These are phyloP conservation scores for Cottus gobio DNA, from an alignment of 2,113 vertebrate species.

Conservation along the genomic window DNA sequence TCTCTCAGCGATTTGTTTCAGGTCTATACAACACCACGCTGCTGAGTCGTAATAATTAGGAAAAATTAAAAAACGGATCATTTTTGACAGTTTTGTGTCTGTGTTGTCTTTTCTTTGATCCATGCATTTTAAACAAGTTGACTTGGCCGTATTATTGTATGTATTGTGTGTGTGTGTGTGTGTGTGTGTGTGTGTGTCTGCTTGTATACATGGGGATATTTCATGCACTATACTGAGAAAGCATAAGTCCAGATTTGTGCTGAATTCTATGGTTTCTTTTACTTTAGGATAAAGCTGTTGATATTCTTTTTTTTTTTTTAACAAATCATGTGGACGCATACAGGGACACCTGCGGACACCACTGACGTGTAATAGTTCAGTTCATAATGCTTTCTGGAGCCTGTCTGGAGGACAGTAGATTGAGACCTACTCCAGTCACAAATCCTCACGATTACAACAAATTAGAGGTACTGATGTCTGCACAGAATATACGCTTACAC, in stretches of 20 bases:
- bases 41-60: not conserved
- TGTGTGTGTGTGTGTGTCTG: not conserved
- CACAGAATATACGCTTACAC: not conserved
- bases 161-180: not conserved
- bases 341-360: not conserved
- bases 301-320: not conserved
- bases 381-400: no score
- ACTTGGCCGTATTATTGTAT: not conserved
- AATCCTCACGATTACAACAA: not conserved
- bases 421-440: not conserved
- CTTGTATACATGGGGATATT: not conserved
- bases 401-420: not conserved
- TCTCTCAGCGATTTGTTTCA: conserved; percentile 12
- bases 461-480: not conserved
- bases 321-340: not conserved
- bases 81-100: not conserved
- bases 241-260: not conserved
- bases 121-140: conserved; percentile 3
- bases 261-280: not conserved
- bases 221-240: not conserved
- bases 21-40: conserved; percentile 20
- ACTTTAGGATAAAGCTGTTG: not conserved
- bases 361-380: not conserved
- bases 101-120: not conserved
- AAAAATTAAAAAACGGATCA: not conserved